Evolutionary conservation across 2,797 vertebrate genomes (phyloP).

Genomic region (Melanotaenia parkinsoni): DNA sequence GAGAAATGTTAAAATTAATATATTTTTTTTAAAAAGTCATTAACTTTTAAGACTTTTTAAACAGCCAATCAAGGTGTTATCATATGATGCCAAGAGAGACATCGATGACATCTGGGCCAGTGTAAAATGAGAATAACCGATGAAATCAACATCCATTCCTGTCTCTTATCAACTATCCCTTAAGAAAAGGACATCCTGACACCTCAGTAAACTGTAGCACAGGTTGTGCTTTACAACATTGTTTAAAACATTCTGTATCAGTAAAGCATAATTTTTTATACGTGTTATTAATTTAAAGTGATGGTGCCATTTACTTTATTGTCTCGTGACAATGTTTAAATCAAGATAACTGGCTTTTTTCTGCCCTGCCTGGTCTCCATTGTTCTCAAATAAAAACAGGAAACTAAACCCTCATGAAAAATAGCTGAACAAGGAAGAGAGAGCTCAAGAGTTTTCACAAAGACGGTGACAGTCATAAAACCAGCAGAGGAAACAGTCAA

Average conservation of each 20-base stretch:
- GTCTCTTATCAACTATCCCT: slow-evolving; percentile 31
- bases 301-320: neutral
- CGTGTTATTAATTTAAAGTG: neutral
- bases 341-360: slow-evolving; percentile 23
- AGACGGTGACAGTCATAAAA: slow-evolving; percentile 50
- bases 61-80: slow-evolving; percentile 5
- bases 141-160: slow-evolving; percentile 30
- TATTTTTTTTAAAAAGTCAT: slow-evolving; percentile 18
- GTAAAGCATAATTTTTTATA: neutral
- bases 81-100: neutral
- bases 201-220: slow-evolving; percentile 50
- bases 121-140: slow-evolving; percentile 1
- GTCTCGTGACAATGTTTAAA: slow-evolving; percentile 48
- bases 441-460: slow-evolving; percentile 56
- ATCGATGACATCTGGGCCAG: neutral
- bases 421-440: slow-evolving; percentile 67
- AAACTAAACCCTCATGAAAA: slow-evolving; percentile 74
- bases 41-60: slow-evolving; percentile 16
- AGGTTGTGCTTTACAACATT: slow-evolving; percentile 14
- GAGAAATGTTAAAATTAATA: slow-evolving; percentile 9
- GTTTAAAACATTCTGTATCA: slow-evolving; percentile 16
- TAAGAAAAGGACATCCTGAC: slow-evolving; percentile 66
- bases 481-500: slow-evolving; percentile 72
- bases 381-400: slow-evolving; percentile 78
- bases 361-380: slow-evolving; percentile 50